A percentile compares a stretch with the other conserved stretches of the same genome.
Conservation (phyloP, 2,797 vertebrate species). For the Acanthornis magna region DNA sequence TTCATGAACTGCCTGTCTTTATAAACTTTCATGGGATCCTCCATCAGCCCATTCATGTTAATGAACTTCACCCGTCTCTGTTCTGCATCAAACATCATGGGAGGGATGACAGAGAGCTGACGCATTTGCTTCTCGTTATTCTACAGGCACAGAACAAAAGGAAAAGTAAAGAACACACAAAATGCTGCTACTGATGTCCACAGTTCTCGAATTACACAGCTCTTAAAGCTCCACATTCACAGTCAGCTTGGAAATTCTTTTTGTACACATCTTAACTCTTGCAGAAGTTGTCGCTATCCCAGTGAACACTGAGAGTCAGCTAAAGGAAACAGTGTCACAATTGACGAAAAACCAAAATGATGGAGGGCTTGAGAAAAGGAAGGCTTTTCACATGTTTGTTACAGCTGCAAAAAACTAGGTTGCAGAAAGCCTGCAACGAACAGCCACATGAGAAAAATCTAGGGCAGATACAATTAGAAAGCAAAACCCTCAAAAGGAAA, state of each 20-base stretch:
- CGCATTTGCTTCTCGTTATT: constrained; percentile 99
- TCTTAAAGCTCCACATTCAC: not conserved
- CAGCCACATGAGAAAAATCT: not conserved
- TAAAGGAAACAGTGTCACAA: not conserved
- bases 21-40: constrained; percentile 98
- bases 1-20: constrained; percentile 98
- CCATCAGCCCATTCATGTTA: constrained; percentile 99
- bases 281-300: not conserved
- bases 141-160: constrained; percentile 67
- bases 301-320: not conserved
- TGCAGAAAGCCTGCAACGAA: not conserved
- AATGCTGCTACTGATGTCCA: not conserved
- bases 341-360: not conserved
- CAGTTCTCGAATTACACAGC: not conserved
- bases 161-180: not conserved
- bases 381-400: not conserved
- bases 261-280: not conserved
- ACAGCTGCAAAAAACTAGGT: not conserved
- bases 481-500: not conserved
- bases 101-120: constrained; percentile 96
- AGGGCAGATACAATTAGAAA: not conserved
- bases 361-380: not conserved
- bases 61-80: constrained; percentile 96
- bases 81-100: constrained; percentile 98
- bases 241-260: not conserved